phyloP scores from a whole-genome alignment of 2,888 invertebrate genomes.

The Agrochola litura region DNA sequence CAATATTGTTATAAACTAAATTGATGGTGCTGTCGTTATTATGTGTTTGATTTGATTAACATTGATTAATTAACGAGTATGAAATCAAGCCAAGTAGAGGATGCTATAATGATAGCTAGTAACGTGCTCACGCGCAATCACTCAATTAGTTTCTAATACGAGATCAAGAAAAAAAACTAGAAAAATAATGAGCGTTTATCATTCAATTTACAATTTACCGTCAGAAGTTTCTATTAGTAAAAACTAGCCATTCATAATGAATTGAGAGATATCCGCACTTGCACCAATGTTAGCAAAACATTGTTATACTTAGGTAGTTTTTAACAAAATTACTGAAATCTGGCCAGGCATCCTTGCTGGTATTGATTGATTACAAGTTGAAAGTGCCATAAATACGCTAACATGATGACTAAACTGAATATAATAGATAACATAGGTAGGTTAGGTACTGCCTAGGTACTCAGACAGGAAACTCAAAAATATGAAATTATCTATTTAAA shows the following conservation, averaged over 20 bases:
- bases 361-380: neutral
- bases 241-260: neutral
- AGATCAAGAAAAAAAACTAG: slow-evolving; percentile 21
- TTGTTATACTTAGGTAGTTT: neutral
- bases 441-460: neutral
- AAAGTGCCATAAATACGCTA: neutral
- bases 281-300: neutral
- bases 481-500: neutral
- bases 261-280: slow-evolving; percentile 9
- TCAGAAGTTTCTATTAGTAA: slow-evolving; percentile 23
- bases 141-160: slow-evolving; percentile 55
- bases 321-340: neutral
- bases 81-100: slow-evolving; percentile 50
- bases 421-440: neutral
- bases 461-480: slow-evolving; percentile 5
- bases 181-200: slow-evolving; percentile 21
- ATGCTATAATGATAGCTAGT: slow-evolving; percentile 51
- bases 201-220: slow-evolving; percentile 14
- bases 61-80: slow-evolving; percentile 12
- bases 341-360: neutral
- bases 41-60: slow-evolving; percentile 33
- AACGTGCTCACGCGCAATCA: slow-evolving; percentile 57
- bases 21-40: slow-evolving; percentile 22
- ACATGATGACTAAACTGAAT: neutral
- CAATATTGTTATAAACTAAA: slow-evolving; percentile 1